Percentiles rank a stretch among this genome's conserved stretches.
phyloP scores from a whole-genome alignment of 2,113 vertebrate species.

The Dicaeum eximium region DNA sequence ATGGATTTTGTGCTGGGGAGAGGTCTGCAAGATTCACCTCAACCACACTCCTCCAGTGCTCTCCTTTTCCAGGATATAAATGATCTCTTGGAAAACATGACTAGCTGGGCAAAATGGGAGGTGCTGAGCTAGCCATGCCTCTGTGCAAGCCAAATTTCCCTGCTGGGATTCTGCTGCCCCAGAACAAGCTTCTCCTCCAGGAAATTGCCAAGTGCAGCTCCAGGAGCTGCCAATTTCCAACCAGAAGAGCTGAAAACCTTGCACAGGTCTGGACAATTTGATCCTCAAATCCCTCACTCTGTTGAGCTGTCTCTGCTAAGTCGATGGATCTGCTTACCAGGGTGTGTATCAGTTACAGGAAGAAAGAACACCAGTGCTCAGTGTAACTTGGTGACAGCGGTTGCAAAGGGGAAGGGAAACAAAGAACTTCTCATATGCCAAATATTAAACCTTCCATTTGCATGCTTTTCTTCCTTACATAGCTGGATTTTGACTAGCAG shows the following conservation, averaged over 20 bases:
- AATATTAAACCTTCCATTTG: constrained; percentile 11
- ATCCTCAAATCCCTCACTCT: not conserved
- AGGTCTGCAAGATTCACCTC: not conserved
- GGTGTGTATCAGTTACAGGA: not conserved
- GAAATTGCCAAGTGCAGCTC: not conserved
- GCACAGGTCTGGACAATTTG: not conserved
- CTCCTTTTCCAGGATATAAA: not conserved
- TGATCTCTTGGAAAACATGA: not conserved
- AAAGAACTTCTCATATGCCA: not conserved
- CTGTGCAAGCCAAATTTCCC: not conserved
- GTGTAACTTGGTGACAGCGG: not conserved
- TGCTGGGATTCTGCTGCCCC: not conserved
- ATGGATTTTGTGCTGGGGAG: not conserved
- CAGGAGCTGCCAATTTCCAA: not conserved
- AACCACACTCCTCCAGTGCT: not conserved
- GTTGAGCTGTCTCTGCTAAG: not conserved
- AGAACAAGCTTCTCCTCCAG: not conserved
- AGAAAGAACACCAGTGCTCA: not conserved
- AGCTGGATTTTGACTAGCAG: constrained; percentile 2
- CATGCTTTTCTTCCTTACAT: not conserved
- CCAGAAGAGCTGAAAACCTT: not conserved
- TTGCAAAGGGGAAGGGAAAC: not conserved
- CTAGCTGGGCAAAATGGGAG: not conserved
- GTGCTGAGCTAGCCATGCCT: not conserved
- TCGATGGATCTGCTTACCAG: not conserved